phyloP scores from a whole-genome alignment of 2,888 invertebrate species.

The Metellina segmentata region DNA sequence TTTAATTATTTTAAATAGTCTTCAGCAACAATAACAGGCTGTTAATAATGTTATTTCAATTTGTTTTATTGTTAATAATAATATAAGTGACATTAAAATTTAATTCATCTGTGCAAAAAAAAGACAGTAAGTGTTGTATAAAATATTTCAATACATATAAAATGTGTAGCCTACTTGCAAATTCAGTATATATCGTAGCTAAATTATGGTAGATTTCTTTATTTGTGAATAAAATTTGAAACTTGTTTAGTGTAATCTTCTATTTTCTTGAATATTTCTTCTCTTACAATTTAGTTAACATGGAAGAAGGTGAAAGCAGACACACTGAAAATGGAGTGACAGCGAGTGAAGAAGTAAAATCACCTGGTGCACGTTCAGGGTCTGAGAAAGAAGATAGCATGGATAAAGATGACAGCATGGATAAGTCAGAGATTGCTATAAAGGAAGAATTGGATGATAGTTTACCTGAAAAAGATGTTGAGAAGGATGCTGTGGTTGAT shows the following conservation, averaged over 20 bases:
- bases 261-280: not conserved
- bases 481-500: conserved; percentile 78
- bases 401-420: conserved; percentile 79
- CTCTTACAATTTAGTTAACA: conserved; percentile 8
- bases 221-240: not conserved
- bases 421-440: conserved; percentile 73
- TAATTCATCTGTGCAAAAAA: too few relatives aligned
- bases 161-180: too few relatives aligned
- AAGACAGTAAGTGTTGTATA: too few relatives aligned
- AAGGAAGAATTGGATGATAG: conserved; percentile 77
- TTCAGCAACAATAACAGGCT: too few relatives aligned
- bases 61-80: too few relatives aligned
- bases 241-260: not conserved
- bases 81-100: too few relatives aligned
- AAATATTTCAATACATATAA: too few relatives aligned
- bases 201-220: not conserved
- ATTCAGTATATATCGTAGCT: not conserved
- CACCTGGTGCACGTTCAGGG: conserved; percentile 35
- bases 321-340: conserved; percentile 70
- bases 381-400: conserved; percentile 77
- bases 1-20: too few relatives aligned
- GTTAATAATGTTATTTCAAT: too few relatives aligned
- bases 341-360: conserved; percentile 72
- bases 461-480: conserved; percentile 73
- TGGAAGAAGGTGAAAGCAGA: conserved; percentile 72